phyloP scores from a whole-genome alignment of 2,797 vertebrate genomes.

The Pangasius mekongensis region DNA sequence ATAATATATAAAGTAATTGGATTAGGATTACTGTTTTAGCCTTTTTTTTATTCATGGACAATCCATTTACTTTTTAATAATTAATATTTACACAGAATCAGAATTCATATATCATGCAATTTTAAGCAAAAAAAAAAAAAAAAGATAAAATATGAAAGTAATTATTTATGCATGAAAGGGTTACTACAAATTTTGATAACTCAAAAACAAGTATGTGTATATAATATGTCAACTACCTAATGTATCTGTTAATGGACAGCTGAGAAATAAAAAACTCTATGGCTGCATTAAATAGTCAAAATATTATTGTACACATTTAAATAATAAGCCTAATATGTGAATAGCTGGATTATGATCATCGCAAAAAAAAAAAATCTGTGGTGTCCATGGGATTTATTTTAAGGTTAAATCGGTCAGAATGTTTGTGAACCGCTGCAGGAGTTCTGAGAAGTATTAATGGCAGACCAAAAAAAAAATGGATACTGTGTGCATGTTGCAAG shows the following conservation, averaged over 20 bases:
- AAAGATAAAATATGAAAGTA: neutral
- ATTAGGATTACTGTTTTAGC: no score
- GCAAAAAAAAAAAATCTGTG: neutral
- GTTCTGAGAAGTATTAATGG: neutral
- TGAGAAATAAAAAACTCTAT: no score
- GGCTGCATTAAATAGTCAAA: no score
- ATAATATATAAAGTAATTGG: no score
- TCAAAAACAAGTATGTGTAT: no score
- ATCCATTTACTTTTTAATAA: no score
- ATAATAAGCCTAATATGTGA: no score
- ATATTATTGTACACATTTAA: no score
- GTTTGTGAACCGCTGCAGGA: neutral
- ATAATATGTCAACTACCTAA: neutral
- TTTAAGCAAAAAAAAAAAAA: neutral
- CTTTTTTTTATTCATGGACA: no score
- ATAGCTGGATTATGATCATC: neutral
- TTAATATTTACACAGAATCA: neutral
- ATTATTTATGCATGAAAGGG: neutral
- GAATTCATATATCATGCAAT: neutral
- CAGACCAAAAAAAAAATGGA: neutral
- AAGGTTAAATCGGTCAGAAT: neutral
- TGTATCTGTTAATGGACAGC: neutral
- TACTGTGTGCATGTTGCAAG: neutral
- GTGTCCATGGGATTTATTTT: neutral
- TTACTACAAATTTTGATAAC: neutral